Evolutionary conservation across 2,797 vertebrate genomes (phyloP).

Genomic region (Gallinago nigripennis): DNA sequence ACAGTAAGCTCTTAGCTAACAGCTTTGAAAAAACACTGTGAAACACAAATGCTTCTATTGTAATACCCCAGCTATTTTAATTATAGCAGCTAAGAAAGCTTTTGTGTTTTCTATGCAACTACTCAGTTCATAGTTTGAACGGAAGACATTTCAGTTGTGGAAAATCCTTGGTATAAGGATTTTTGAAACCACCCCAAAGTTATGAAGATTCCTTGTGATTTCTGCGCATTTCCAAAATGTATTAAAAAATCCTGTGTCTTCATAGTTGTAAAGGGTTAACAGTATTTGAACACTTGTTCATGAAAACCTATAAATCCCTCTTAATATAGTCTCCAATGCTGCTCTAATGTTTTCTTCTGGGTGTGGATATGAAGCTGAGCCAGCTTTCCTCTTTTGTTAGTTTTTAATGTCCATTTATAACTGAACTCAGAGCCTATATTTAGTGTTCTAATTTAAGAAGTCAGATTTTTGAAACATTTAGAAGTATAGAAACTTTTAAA

Average conservation of each 20-base stretch:
- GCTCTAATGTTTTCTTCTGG: not conserved
- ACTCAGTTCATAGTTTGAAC: not conserved
- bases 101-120: not conserved
- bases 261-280: not conserved
- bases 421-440: not conserved
- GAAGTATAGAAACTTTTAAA: not conserved
- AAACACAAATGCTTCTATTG: not conserved
- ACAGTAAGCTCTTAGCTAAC: not conserved
- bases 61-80: constrained; percentile 28
- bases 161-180: not conserved
- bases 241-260: not conserved
- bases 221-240: not conserved
- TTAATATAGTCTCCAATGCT: not conserved
- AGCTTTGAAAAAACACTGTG: not conserved
- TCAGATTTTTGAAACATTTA: not conserved
- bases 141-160: not conserved
- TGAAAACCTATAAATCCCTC: not conserved
- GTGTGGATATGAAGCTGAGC: not conserved
- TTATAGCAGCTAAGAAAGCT: not conserved
- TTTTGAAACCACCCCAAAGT: not conserved
- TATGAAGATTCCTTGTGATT: not conserved
- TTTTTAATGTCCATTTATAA: not conserved
- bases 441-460: constrained; percentile 16
- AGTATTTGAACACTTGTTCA: not conserved
- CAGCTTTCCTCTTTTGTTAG: not conserved